These are phyloP conservation scores for Argyrosomus regius DNA, from an alignment of 2,797 vertebrate genomes.

Conservation along the genomic window DNA sequence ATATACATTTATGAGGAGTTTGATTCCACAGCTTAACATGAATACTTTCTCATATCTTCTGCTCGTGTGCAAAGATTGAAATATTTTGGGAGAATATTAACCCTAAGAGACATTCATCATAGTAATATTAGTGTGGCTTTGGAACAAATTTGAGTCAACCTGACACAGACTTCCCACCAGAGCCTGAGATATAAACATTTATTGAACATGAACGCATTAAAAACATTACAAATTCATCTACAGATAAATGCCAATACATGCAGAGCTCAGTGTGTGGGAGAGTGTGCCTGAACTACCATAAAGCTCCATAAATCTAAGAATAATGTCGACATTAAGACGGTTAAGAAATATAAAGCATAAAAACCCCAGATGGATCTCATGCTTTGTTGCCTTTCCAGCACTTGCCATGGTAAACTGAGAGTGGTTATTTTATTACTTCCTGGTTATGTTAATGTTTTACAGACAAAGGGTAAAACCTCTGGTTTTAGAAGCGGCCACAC, in stretches of 20 bases:
- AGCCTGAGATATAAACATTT: too few relatives aligned
- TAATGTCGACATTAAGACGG: not conserved
- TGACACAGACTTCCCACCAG: too few relatives aligned
- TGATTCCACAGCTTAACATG: not conserved
- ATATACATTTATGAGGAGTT: not conserved
- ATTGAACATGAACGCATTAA: too few relatives aligned
- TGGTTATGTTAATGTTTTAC: not conserved
- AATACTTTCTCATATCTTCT: not conserved
- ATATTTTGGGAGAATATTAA: not conserved
- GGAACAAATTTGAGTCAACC: not conserved
- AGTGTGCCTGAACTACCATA: not conserved
- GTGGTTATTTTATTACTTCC: too few relatives aligned
- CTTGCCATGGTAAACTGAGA: not conserved
- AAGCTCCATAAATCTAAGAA: not conserved
- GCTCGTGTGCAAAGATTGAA: not conserved
- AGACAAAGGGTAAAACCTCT: not conserved
- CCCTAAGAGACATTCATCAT: not conserved
- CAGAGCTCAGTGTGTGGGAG: too few relatives aligned
- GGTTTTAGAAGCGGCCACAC: not conserved
- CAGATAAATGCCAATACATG: too few relatives aligned
- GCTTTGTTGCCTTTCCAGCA: not conserved
- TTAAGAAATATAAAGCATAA: not conserved
- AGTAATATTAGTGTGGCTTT: not conserved
- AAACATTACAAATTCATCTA: too few relatives aligned
- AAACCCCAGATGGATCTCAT: not conserved